phyloP scores from a whole-genome alignment of 2,888 invertebrate species.

The Nymphalis polychloros region DNA sequence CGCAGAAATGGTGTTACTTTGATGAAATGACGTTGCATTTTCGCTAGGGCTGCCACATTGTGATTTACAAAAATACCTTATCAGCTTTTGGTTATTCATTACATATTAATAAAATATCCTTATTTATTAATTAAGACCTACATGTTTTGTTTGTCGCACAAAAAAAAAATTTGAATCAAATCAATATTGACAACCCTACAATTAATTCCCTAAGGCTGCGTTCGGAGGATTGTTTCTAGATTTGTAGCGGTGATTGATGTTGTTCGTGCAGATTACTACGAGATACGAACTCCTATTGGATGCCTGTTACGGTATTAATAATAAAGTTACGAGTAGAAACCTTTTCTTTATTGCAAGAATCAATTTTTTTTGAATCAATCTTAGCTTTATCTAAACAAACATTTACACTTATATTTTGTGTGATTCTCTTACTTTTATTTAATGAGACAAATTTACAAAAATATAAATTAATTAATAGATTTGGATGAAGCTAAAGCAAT shows the following conservation, averaged over 20 bases:
- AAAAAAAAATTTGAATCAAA: conserved; percentile 1
- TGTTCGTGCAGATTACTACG: conserved; percentile 34
- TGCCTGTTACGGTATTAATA: conserved; percentile 8
- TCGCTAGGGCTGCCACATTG: neutral
- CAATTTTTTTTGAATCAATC: too few species aligned
- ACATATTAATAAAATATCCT: too few species aligned
- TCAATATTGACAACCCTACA: conserved; percentile 1
- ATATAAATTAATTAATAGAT: too few species aligned
- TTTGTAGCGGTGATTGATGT: conserved; percentile 68
- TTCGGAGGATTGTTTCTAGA: conserved; percentile 63
- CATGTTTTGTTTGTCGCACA: neutral
- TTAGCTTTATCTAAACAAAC: too few species aligned
- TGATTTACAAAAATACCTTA: neutral
- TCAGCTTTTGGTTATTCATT: too few species aligned
- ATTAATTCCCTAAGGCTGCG: conserved; percentile 30
- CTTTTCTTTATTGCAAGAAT: too few species aligned
- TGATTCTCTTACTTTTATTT: too few species aligned
- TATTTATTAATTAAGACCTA: neutral
- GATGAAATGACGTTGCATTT: conserved; percentile 52
- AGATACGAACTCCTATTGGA: conserved; percentile 1
- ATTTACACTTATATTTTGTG: too few species aligned
- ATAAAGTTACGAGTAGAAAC: neutral
- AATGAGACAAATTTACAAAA: too few species aligned
- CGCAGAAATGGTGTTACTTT: conserved; percentile 38
- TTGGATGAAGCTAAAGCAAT: too few species aligned